phyloP scores from a whole-genome alignment of 2,888 invertebrate genomes.

The Orthonychiurus folsomi region DNA sequence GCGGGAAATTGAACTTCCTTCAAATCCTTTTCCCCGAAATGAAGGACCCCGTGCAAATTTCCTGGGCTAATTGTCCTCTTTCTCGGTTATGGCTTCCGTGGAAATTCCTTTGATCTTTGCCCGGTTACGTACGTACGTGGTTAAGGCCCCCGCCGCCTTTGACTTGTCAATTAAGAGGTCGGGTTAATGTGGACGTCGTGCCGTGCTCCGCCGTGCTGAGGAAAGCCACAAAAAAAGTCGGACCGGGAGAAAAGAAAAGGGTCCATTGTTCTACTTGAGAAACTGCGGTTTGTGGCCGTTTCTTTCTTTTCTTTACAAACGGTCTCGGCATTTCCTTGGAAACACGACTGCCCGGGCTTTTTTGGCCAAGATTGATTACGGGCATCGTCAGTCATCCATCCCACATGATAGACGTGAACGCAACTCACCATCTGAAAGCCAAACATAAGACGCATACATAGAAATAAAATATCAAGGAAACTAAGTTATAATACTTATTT shows the following conservation, averaged over 20 bases:
- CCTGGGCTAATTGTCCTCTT: background rate
- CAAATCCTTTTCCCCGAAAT: background rate
- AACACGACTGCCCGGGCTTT: background rate
- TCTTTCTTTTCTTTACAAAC: background rate
- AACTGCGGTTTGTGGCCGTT: too few relatives aligned
- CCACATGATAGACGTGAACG: slow-evolving; percentile 25
- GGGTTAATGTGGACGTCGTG: background rate
- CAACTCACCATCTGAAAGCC: background rate
- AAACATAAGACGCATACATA: background rate
- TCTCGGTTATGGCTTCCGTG: background rate
- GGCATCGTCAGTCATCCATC: slow-evolving; percentile 35
- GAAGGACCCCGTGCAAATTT: background rate
- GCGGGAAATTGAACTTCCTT: background rate
- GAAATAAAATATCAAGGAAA: too few relatives aligned
- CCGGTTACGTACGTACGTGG: background rate
- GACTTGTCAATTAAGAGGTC: background rate
- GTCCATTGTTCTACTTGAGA: background rate
- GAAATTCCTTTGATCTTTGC: background rate
- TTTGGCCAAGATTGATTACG: slow-evolving; percentile 33
- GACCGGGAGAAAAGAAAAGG: background rate
- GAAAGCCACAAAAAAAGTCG: too few relatives aligned
- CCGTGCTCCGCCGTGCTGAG: background rate
- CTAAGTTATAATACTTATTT: too few relatives aligned
- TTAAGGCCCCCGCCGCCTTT: too few relatives aligned
- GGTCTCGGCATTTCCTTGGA: background rate